Evolutionary conservation across 2,113 vertebrate genomes (phyloP).

Genomic region (Picathartes gymnocephalus): DNA sequence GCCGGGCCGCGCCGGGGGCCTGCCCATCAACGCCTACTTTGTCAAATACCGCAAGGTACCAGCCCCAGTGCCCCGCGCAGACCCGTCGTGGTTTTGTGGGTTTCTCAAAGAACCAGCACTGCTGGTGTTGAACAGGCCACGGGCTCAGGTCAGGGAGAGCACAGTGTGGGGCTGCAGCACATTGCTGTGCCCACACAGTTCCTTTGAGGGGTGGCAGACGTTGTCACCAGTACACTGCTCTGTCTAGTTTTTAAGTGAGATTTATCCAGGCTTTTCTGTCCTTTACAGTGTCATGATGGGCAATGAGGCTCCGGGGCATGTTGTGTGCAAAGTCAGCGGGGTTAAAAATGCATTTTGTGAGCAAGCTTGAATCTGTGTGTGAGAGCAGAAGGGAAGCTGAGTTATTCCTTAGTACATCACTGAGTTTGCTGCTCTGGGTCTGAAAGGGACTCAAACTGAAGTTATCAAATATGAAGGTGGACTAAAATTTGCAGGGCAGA

Average conservation of each 20-base stretch:
- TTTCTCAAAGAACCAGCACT: fast-evolving
- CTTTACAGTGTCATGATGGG: fast-evolving
- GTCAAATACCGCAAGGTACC: slow-evolving; percentile 95
- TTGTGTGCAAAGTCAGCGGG: too few species aligned
- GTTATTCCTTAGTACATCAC: neutral
- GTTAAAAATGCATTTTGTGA: neutral
- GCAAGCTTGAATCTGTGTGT: neutral
- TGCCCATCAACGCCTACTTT: slow-evolving; percentile 89
- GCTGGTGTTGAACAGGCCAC: neutral
- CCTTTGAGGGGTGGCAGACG: neutral
- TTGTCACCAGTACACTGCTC: neutral
- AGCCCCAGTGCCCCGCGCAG: neutral
- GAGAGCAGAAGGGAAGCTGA: neutral
- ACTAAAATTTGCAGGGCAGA: neutral
- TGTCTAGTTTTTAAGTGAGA: neutral
- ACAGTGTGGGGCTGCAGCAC: fast-evolving
- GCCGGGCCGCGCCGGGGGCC: slow-evolving; percentile 83
- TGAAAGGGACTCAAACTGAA: neutral
- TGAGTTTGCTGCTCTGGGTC: fast-evolving
- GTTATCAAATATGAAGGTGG: neutral
- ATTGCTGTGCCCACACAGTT: neutral
- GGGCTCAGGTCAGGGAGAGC: neutral
- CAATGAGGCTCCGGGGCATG: fast-evolving
- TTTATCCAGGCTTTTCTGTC: neutral
- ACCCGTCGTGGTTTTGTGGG: fast-evolving